These are phyloP conservation scores for Euleptes europaea DNA, from an alignment of 2,113 vertebrate genomes.

Conservation along the genomic window DNA sequence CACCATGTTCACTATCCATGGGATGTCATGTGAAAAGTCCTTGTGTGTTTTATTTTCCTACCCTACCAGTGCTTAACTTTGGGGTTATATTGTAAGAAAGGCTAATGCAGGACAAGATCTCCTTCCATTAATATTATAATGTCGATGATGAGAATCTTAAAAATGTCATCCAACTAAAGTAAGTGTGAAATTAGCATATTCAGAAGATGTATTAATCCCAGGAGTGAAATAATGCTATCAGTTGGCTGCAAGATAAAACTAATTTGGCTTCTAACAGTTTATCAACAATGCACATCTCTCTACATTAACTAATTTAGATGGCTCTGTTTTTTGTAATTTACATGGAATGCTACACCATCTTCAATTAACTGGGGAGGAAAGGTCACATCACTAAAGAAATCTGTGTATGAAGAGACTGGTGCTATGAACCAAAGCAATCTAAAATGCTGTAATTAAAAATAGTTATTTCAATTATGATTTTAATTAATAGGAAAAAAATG, in stretches of 20 bases:
- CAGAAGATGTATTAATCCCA: conserved; percentile 68
- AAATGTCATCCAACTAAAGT: conserved; percentile 64
- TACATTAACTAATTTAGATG: conserved; percentile 73
- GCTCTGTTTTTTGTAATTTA: conserved; percentile 65
- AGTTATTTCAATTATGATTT: conserved; percentile 52
- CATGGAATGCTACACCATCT: conserved; percentile 55
- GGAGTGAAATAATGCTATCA: conserved; percentile 73
- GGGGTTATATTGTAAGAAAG: conserved; percentile 52
- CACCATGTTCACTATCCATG: too few species aligned
- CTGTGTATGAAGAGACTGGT: conserved; percentile 57
- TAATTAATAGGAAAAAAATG: conserved; percentile 41
- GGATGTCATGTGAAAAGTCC: too few species aligned
- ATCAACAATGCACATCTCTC: conserved; percentile 74
- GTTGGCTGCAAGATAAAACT: conserved; percentile 72
- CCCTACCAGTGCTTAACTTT: conserved; percentile 1
- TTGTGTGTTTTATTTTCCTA: not conserved
- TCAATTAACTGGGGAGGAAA: conserved; percentile 73
- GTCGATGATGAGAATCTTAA: conserved; percentile 66
- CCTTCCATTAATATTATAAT: conserved; percentile 61
- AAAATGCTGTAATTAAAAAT: conserved; percentile 52
- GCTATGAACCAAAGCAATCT: conserved; percentile 57
- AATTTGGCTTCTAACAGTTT: conserved; percentile 75
- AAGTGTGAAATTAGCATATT: conserved; percentile 69
- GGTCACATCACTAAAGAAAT: conserved; percentile 63
- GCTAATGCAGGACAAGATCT: conserved; percentile 56